phyloP scores from a whole-genome alignment of 2,113 vertebrate species.

The Varanus salvator region DNA sequence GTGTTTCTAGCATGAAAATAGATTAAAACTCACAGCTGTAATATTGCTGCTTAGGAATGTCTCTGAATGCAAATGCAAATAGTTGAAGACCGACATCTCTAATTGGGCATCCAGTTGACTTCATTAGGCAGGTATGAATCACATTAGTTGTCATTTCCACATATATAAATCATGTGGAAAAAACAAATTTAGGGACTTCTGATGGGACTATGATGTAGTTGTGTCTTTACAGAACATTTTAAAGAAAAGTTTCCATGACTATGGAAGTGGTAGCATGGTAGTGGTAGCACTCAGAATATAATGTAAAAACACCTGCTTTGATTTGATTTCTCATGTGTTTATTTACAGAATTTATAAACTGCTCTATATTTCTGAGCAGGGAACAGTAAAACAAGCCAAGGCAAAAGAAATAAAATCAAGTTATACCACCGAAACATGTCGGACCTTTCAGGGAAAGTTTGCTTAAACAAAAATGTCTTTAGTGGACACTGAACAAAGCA shows the following conservation, averaged over 20 bases:
- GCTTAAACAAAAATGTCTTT: too few relatives aligned
- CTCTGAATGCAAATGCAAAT: neutral
- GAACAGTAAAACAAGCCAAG: too few relatives aligned
- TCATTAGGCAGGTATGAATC: slow-evolving; percentile 47
- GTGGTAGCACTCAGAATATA: slow-evolving; percentile 41
- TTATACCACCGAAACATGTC: too few relatives aligned
- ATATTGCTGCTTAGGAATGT: slow-evolving; percentile 3
- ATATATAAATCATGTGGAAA: slow-evolving; percentile 53
- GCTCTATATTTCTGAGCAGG: too few relatives aligned
- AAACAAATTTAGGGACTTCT: slow-evolving; percentile 28
- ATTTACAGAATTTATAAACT: too few relatives aligned
- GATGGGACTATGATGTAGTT: slow-evolving; percentile 3
- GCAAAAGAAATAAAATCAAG: too few relatives aligned
- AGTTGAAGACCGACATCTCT: slow-evolving; percentile 41
- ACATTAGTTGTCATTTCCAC: slow-evolving; percentile 37
- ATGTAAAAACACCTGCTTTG: slow-evolving; percentile 44
- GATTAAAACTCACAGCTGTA: slow-evolving; percentile 28
- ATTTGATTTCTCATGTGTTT: neutral
- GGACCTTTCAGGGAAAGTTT: too few relatives aligned
- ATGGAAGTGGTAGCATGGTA: slow-evolving; percentile 48
- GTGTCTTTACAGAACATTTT: slow-evolving; percentile 36
- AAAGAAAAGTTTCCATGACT: slow-evolving; percentile 41
- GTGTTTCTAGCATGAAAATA: neutral
- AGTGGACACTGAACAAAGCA: too few relatives aligned
- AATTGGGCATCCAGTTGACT: slow-evolving; percentile 25